Evolutionary conservation across 1,140 invertebrate genomes (phyloP), one percentile per base, ranked within the genome.

Genomic region (Neodiprion pinetum): DNA sequence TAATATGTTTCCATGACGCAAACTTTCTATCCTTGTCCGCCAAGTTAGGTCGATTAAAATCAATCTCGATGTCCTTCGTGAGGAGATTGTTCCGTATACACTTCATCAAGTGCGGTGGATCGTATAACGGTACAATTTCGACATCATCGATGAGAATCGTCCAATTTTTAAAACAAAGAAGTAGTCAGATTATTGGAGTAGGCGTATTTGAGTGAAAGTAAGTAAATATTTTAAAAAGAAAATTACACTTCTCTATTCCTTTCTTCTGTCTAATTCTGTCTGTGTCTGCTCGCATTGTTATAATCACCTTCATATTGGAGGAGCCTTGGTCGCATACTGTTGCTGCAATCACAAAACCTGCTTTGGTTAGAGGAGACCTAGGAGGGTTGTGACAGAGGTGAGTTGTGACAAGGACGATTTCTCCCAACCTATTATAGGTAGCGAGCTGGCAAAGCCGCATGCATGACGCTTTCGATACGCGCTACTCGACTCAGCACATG

Each of bases 81-180:
- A 77, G 1, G 1, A 77, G 67, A 73, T 77, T 77, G 28, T 77
- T 77, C 17, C 76, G 17, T 7, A 77, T 12, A 23, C 76, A 61
- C 65, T 77, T 77, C 1, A 77, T 21, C 12, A 77, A 47, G 67
- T 77, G 76, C 4, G 74, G 76, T 12, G 66, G 28, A 61, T 77
- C 76, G 70, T 12, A 77, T 4, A 75, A 17, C 9, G 76, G 76
- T 8, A 77, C 23, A 11, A 77, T 68, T 68, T 74, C 70, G 0
- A 40, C 9, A 1, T 65, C 74, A 53, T 70, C 53, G 9, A 78
- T 72, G 14, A 78, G 9, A 21, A 77, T 71, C 10, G 49, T 77
- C 17, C 17, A 21, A 21, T 21, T 21, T 17, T 21, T 21, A 21
- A 21, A 21, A 21, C 17, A 21, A 21, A 21, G 17, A 21, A 21